phyloP scores from a whole-genome alignment of 2,888 invertebrate genomes.

The Xestia ashworthii region DNA sequence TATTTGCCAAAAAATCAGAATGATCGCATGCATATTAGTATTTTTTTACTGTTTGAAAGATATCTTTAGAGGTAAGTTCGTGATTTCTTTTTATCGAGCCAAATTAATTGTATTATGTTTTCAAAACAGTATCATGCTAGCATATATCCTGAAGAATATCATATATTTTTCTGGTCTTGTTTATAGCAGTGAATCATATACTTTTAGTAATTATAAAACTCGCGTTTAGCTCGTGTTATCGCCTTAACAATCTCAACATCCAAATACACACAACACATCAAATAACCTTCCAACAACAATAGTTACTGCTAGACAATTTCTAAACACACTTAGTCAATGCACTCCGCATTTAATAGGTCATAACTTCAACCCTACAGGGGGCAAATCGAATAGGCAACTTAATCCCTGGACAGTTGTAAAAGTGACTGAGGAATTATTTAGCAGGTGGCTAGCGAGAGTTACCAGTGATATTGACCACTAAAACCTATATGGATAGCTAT shows the following conservation, averaged over 20 bases:
- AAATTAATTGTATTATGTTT: too few relatives aligned
- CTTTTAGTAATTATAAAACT: too few relatives aligned
- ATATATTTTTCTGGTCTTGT: too few relatives aligned
- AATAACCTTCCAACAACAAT: background rate
- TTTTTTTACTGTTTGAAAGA: too few relatives aligned
- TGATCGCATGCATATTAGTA: too few relatives aligned
- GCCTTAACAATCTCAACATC: background rate
- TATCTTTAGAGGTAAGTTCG: too few relatives aligned
- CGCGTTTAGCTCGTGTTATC: too few relatives aligned
- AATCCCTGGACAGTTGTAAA: conserved; percentile 27
- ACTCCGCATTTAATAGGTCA: conserved; percentile 18
- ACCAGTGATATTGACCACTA: background rate
- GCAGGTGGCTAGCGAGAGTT: background rate
- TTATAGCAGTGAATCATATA: too few relatives aligned
- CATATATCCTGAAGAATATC: too few relatives aligned
- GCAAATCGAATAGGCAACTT: background rate
- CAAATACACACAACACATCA: background rate
- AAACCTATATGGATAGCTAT: background rate
- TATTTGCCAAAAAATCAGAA: too few relatives aligned
- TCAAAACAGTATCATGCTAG: too few relatives aligned
- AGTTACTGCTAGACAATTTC: background rate
- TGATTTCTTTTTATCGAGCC: too few relatives aligned
- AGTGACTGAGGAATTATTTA: conserved; percentile 28
- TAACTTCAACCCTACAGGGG: background rate
- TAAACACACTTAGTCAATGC: background rate